A percentile compares a stretch with the other conserved stretches of the same genome.
Conservation (phyloP, 1,140 invertebrate species). For the Caenorhabditis inopinata region DNA sequence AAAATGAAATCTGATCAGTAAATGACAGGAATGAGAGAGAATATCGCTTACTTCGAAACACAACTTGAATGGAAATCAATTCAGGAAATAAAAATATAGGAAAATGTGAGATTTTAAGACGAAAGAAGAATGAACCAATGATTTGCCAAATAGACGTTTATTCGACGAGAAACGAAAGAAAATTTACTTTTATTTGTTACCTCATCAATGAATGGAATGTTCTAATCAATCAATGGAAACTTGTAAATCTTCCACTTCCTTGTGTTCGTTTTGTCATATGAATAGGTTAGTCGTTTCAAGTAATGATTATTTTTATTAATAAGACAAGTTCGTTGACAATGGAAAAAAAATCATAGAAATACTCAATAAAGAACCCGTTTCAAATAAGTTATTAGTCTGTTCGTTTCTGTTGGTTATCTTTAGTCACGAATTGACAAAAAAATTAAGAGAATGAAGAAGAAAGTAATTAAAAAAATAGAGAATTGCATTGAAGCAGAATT, state of each 20-base stretch:
- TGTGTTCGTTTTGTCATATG: background rate
- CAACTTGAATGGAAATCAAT: too few relatives aligned
- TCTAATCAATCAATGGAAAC: background rate
- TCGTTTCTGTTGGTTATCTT: background rate
- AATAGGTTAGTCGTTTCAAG: background rate
- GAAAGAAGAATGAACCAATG: background rate
- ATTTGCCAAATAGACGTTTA: background rate
- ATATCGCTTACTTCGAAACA: too few relatives aligned
- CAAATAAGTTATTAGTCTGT: background rate
- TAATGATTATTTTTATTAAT: too few relatives aligned
- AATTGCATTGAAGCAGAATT: background rate
- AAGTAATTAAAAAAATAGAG: background rate
- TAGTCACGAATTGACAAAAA: background rate
- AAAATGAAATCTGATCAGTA: background rate
- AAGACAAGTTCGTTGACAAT: too few relatives aligned
- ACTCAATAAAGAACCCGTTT: background rate
- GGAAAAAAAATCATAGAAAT: background rate
- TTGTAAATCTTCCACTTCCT: background rate
- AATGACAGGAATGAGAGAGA: too few relatives aligned
- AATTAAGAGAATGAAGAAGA: background rate
- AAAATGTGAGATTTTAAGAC: background rate
- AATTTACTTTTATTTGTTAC: background rate
- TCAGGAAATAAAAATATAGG: background rate
- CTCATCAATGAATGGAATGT: background rate
- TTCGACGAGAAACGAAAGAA: conserved; percentile 4